These are phyloP conservation scores for Elysia crispata DNA, from an alignment of 2,888 invertebrate genomes.

Conservation along the genomic window DNA sequence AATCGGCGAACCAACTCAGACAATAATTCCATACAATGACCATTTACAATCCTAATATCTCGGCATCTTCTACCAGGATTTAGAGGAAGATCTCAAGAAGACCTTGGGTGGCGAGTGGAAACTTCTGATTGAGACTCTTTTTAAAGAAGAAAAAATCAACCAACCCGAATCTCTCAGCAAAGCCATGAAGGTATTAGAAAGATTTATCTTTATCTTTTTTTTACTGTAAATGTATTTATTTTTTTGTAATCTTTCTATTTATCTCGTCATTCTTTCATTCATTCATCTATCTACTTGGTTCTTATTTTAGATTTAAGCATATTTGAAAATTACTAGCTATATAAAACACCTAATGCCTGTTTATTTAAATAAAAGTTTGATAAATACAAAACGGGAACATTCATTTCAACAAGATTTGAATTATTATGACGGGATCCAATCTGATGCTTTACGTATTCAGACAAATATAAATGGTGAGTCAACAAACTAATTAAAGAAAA, in stretches of 20 bases:
- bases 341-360: too few relatives aligned
- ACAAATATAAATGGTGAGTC: too few relatives aligned
- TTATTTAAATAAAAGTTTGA: too few relatives aligned
- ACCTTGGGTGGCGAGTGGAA: constrained; percentile 66
- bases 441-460: too few relatives aligned
- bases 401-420: too few relatives aligned
- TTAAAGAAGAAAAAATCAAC: constrained; percentile 57
- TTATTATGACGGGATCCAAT: too few relatives aligned
- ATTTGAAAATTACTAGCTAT: too few relatives aligned
- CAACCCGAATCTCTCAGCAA: constrained; percentile 49
- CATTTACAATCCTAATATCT: too few relatives aligned
- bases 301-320: not conserved
- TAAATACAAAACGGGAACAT: too few relatives aligned
- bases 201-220: not conserved
- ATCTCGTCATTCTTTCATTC: not conserved
- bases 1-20: too few relatives aligned
- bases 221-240: not conserved
- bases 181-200: constrained; percentile 61
- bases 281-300: not conserved
- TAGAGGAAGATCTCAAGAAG: constrained; percentile 62
- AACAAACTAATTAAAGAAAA: too few relatives aligned
- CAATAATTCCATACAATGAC: too few relatives aligned
- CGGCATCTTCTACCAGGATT: constrained; percentile 55
- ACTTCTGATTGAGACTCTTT: constrained; percentile 62
- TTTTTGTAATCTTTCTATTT: not conserved